Percentiles rank a stretch among this genome's conserved stretches.
Evolutionary conservation across 2,888 invertebrate genomes (phyloP).

Genomic region (Limenitis camilla): DNA sequence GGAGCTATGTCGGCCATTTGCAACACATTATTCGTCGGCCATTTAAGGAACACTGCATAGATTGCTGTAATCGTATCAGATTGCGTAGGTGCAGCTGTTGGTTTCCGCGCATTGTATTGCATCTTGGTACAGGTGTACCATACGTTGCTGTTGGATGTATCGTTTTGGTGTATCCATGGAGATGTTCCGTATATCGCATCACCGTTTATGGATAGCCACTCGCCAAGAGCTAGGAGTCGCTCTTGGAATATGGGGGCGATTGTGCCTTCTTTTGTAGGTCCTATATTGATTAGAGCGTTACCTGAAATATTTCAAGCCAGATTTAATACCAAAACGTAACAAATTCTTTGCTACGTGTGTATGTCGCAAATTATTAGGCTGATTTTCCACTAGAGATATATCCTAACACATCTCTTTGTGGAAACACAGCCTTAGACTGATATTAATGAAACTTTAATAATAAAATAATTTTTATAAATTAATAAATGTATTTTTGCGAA

Average conservation of each 20-base stretch:
- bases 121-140: conserved; percentile 79
- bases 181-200: conserved; percentile 87
- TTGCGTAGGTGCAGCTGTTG: conserved; percentile 33
- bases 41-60: conserved; percentile 81
- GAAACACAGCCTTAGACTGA: no score
- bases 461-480: no score
- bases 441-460: no score
- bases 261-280: conserved; percentile 91
- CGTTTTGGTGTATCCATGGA: conserved; percentile 90
- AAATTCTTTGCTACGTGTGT: no score
- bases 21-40: conserved; percentile 77
- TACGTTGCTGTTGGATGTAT: conserved; percentile 78
- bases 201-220: conserved; percentile 88
- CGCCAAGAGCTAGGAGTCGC: conserved; percentile 83
- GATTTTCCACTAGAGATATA: no score
- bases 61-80: conserved; percentile 49
- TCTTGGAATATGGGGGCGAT: conserved; percentile 92
- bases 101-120: conserved; percentile 34
- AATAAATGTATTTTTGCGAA: no score
- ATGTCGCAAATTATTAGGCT: no score
- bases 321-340: neutral
- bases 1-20: conserved; percentile 35
- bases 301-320: conserved; percentile 58
- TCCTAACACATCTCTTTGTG: no score
- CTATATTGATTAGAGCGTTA: conserved; percentile 87